Evolutionary conservation across 2,888 invertebrate species (phyloP).

Genomic region (Omphaloscelis lunosa): DNA sequence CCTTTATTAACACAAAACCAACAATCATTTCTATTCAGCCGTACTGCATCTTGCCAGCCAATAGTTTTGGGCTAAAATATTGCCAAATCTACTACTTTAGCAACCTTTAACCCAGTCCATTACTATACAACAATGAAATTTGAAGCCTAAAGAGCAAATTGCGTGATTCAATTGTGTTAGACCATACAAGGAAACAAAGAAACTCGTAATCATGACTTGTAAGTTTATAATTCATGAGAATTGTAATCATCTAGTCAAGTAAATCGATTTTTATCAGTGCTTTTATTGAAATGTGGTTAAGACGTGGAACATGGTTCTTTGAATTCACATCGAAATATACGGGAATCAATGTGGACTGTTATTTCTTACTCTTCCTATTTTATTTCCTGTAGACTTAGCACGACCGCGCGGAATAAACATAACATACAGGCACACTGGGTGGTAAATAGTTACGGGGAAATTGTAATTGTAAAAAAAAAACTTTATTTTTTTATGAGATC

Average conservation of each 20-base stretch:
- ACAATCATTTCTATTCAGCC: neutral
- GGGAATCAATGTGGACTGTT: neutral
- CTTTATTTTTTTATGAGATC: too few species aligned
- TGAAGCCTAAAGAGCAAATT: slow-evolving; percentile 60
- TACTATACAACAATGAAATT: slow-evolving; percentile 39
- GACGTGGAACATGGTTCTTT: neutral
- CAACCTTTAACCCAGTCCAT: slow-evolving; percentile 48
- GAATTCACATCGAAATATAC: neutral
- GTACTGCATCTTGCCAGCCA: neutral
- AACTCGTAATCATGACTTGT: slow-evolving; percentile 48
- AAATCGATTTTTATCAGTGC: slow-evolving; percentile 37
- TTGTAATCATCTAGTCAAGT: slow-evolving; percentile 22
- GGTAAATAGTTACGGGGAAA: too few species aligned
- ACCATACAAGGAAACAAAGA: slow-evolving; percentile 51
- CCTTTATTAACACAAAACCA: neutral
- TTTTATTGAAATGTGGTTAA: slow-evolving; percentile 14
- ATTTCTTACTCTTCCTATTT: neutral
- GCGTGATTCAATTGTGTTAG: slow-evolving; percentile 61
- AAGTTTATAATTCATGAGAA: slow-evolving; percentile 38
- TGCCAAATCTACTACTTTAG: slow-evolving; percentile 31
- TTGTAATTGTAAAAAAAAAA: too few species aligned
- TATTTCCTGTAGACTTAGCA: neutral
- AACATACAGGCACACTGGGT: too few species aligned
- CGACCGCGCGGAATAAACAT: neutral
- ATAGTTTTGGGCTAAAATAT: slow-evolving; percentile 20